Evolutionary conservation across 2,797 vertebrate species (phyloP).

Genomic region (Alca torda): DNA sequence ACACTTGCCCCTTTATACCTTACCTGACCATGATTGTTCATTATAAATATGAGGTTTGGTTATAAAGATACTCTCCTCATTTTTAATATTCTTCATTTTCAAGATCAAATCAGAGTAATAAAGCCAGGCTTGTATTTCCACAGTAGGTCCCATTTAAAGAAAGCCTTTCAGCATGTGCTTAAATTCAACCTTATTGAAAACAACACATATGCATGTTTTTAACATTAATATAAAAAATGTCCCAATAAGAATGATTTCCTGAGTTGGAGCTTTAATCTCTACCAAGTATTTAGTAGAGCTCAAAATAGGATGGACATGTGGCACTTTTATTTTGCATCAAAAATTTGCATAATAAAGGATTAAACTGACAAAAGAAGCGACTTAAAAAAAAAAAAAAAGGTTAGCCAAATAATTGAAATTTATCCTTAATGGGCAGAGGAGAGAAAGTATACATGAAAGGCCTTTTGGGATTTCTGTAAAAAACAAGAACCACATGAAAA

Average conservation of each 20-base stretch:
- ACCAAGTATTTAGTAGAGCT: neutral
- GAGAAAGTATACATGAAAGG: neutral
- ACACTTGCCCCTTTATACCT: neutral
- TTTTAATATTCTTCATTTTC: neutral
- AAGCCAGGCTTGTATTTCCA: neutral
- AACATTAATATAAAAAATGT: neutral
- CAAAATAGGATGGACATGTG: conserved; percentile 32
- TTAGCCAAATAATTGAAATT: conserved; percentile 19
- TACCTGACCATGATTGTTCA: neutral
- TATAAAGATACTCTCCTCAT: neutral
- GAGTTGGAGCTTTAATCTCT: conserved; percentile 30
- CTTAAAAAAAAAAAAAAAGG: conserved; percentile 6
- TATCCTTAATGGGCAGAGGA: conserved; percentile 5
- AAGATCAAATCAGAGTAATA: neutral
- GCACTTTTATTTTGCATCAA: conserved; percentile 23
- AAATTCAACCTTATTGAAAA: neutral
- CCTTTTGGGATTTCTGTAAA: neutral
- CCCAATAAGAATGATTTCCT: neutral
- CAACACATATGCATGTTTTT: neutral
- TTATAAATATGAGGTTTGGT: neutral
- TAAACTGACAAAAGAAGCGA: neutral
- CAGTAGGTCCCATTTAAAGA: neutral
- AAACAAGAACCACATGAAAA: conserved; percentile 37
- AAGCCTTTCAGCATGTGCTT: neutral
- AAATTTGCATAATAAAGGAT: conserved; percentile 37